phyloP scores from a whole-genome alignment of 2,797 vertebrate genomes.

The Taeniopygia guttata region DNA sequence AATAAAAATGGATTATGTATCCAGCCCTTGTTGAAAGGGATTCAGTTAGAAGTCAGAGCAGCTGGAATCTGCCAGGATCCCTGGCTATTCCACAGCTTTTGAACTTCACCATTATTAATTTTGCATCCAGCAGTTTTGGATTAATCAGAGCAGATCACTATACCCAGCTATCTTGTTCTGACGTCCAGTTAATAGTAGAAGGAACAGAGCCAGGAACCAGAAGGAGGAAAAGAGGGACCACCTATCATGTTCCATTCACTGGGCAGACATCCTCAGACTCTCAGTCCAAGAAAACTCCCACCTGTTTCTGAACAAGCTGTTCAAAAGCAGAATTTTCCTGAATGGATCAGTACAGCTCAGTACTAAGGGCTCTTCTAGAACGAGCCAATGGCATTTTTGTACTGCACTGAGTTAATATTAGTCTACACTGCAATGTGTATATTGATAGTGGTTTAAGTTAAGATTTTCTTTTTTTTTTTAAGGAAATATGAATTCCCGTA shows the following conservation, averaged over 20 bases:
- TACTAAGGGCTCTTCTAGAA: background rate
- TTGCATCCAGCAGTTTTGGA: background rate
- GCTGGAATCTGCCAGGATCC: background rate
- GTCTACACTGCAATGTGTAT: background rate
- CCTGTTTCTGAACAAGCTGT: background rate
- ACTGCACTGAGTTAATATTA: background rate
- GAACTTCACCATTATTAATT: background rate
- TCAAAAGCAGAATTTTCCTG: background rate
- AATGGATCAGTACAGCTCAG: background rate
- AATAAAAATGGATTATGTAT: background rate
- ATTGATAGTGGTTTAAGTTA: conserved; percentile 28
- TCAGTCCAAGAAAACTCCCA: conserved; percentile 26
- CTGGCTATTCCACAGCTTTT: background rate
- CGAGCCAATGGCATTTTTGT: background rate
- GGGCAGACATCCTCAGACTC: background rate
- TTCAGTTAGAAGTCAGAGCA: background rate
- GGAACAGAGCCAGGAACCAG: background rate
- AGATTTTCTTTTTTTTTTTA: background rate
- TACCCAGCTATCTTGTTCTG: background rate
- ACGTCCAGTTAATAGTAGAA: background rate
- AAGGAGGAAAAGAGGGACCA: background rate
- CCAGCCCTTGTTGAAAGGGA: background rate
- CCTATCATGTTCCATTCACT: background rate
- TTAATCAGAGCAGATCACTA: background rate
- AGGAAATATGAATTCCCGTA: conserved; percentile 67